Base-by-base conservation (phyloP, 2,113 vertebrate genomes). In the Oreochromis aureus region DNA sequence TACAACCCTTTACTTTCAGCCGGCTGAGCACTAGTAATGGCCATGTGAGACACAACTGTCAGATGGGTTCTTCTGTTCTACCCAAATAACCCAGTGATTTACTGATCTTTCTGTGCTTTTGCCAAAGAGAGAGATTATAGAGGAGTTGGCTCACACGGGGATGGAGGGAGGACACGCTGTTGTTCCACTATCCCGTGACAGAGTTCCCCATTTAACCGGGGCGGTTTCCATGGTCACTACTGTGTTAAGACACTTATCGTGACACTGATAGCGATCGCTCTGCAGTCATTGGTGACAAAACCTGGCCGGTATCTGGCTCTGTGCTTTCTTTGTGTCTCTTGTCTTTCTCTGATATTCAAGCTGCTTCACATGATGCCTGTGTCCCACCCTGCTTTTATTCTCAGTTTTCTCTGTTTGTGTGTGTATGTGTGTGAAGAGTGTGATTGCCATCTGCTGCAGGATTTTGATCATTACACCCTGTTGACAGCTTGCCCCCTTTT, bases 151-250 rank as follows among this genome's bases (percentile, higher is more conserved):
- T 86, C 80, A 80, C 73, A 78, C 24, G 53, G 86, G 80, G 30
- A 66, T 69, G 34, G 82, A 76, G 83, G 82, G 86, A 90, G 89
- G 56, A 86, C 80, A 85, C 6, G 13, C 86, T 92, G 88, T 86
- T 86, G 82, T 73, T 59, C 34, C 51, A 27, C 87, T 84, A 51
- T 90, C 85, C 89, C 58, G 2, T 90, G 88, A 89, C 84, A 86
- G 95, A 96, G 92, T 96, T 95, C 90, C 91, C 89, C 90, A 93
- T 91, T 86, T 87, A 82, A 94, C 93, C 92, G 85, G 84, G 93
- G 82, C n/a, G 69, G 95, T 97, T 95, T 92, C 96, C 96, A 92
- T 97, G 95, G 96, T 86, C 92, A 96, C 96, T 48, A 92, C 95
- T 96, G 95, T 97, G 94, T 90, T 44, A 90, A 88, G 86, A 93